phyloP scores from a whole-genome alignment of 2,113 vertebrate species.

The Neogobius melanostomus region DNA sequence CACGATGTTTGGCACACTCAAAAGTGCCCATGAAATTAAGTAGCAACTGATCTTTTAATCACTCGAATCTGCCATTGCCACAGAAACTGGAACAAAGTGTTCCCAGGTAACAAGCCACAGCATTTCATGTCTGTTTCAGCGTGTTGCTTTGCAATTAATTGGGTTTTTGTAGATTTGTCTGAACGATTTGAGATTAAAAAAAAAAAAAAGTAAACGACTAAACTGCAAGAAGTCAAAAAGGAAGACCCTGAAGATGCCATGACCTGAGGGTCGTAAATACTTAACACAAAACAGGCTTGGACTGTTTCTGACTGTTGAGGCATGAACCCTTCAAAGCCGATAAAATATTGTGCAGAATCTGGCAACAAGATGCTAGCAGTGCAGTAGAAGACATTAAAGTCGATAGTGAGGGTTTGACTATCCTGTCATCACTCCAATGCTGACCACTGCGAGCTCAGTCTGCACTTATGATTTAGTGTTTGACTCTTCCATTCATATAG shows the following conservation, averaged over 20 bases:
- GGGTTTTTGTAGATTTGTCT: not conserved
- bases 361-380: constrained; percentile 8
- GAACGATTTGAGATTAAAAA: not conserved
- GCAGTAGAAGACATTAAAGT: not conserved
- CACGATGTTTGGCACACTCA: not conserved
- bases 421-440: not conserved
- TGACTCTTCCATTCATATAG: too few species aligned
- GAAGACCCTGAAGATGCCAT: not conserved
- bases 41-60: constrained; percentile 2
- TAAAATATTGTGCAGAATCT: not conserved
- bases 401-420: not conserved
- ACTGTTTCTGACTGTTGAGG: not conserved
- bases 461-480: too few species aligned
- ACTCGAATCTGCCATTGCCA: not conserved
- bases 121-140: not conserved
- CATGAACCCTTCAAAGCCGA: not conserved
- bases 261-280: not conserved
- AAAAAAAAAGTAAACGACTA: not conserved
- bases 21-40: constrained; percentile 1
- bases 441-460: too few species aligned
- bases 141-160: not conserved
- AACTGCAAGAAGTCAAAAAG: not conserved
- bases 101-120: not conserved
- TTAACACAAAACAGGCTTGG: not conserved
- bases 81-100: not conserved